A percentile compares a stretch with the other conserved stretches of the same genome.
phyloP scores from a whole-genome alignment of 2,888 invertebrate species.

The Strigamia crassipes region DNA sequence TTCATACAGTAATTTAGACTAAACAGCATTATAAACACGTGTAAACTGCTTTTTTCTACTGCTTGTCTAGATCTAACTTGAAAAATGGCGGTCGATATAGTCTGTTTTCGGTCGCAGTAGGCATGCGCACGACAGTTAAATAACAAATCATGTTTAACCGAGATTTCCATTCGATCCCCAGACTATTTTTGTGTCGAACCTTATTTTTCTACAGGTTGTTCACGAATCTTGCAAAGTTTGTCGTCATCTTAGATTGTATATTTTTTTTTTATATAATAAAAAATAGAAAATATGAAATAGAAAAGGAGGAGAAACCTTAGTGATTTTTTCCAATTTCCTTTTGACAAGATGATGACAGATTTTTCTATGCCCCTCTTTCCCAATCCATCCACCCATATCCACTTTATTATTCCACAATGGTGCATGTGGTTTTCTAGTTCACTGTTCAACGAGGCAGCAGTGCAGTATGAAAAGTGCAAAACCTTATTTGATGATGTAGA shows the following conservation, averaged over 20 bases:
- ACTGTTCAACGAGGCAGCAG: slow-evolving; percentile 30
- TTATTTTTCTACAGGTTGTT: background rate
- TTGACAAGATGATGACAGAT: slow-evolving; percentile 28
- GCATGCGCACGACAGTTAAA: too few species aligned
- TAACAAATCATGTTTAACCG: too few species aligned
- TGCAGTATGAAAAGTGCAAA: slow-evolving; percentile 24
- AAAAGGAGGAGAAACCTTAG: slow-evolving; percentile 14
- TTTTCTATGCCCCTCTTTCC: background rate
- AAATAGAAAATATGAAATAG: background rate
- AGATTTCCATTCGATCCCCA: too few species aligned
- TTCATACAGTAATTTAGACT: too few species aligned
- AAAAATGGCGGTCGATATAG: too few species aligned
- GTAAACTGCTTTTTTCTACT: too few species aligned
- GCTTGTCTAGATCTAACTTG: too few species aligned
- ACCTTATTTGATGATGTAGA: slow-evolving; percentile 32
- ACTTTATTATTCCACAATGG: slow-evolving; percentile 32
- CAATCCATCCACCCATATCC: slow-evolving; percentile 5
- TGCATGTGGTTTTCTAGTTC: slow-evolving; percentile 19
- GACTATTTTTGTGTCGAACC: too few species aligned
- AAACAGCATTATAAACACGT: too few species aligned
- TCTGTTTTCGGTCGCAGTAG: too few species aligned
- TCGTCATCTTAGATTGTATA: too few species aligned
- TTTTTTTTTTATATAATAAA: background rate
- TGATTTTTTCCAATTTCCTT: slow-evolving; percentile 21
- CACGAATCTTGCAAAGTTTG: background rate